Base-by-base conservation (phyloP, 30 jellyfish, hydroid and myxozoan genomes). In the Cassiopea xamachana region DNA sequence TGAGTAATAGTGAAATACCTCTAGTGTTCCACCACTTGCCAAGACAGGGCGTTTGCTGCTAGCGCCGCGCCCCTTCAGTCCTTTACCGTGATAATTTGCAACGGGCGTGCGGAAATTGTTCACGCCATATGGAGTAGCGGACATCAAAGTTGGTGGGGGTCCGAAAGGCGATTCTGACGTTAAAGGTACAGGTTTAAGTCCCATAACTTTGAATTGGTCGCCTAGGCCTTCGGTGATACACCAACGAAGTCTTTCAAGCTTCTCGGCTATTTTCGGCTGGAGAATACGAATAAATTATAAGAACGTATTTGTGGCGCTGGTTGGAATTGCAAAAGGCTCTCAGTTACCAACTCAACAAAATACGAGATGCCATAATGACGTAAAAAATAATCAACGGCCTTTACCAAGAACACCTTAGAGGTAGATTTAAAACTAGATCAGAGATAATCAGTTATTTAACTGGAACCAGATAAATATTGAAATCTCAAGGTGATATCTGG, bases 231-330 rank as follows among this genome's bases (percentile, higher is more conserved):
- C 98, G 12, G 99, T 96, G 2, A 96, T 87, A 88, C 97, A 88
- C 99, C 99, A 96, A 16, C 98, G 95, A 45, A 96, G 94, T 4
- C 98, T 93, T 51, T 96, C 99, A 17, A 90, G 96, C 48, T 92
- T 92, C 82, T 96, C 98, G 15, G 93, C 96, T 47, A 92, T 79
- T 73, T 88, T 94, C 2, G 98, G 97, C 99, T 96, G 74, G n/a
- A 27, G 47, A 89, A 17, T 18, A 16, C 48, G 51, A 51, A 2
- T 51, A 51, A 51, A 2, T 9, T 51, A 9, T 51, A 51, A 51
- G 64, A 51, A 4, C 9, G 9, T 51, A n/a, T n/a, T n/a, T n/a
- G n/a, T n/a, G n/a, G n/a, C n/a, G n/a, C n/a, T n/a, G n/a, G n/a
- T n/a, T n/a, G n/a, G n/a, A n/a, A n/a, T n/a, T n/a, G n/a, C n/a